Base-by-base conservation (phyloP, 2,113 vertebrate genomes). In the Sporophila hypoxantha region DNA sequence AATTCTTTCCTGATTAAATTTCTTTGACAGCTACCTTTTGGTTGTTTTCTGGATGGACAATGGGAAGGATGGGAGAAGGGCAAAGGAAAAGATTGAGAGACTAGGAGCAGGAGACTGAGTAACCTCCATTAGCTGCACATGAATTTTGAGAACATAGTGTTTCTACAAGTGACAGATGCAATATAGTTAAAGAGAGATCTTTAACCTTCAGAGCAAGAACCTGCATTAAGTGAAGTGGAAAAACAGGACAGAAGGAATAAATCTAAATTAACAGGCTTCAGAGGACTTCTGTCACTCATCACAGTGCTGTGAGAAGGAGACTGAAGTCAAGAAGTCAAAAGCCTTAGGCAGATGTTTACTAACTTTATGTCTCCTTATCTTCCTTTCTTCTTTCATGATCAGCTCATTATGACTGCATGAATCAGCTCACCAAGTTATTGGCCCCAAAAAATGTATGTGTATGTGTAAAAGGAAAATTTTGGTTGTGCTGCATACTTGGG, bases 231-330 rank as follows among this genome's bases (percentile, higher is more conserved):
- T 74, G 90, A 78, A 92, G 81, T 60, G 75, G 86, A 86, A 95
- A 92, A 88, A 76, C 18, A 47, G 64, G 64, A 87, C 86, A 94
- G 88, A 90, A 91, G 92, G 92, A 90, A 69, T 69, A 84, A 92
- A 69, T 9, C 19, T 52, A 42, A 79, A 73, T 66, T 67, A 90
- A 44, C 52, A 84, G 70, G 36, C 56, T 92, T 88, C 76, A 84
- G 75, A 91, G 37, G 67, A 71, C 75, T 91, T 84, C 59, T 93
- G 86, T 84, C 93, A 91, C 59, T 94, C 81, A 67, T 76, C 70
- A 74, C 14, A 88, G 34, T 42, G 36, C 37, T 79, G 53, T 36
- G 80, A 39, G 22, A 82, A 56, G 60, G 88, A 93, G 70, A 64
- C 65, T 37, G 42, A 90, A 93, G 75, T 87, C 76, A 93, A 64